Evolutionary conservation across 35 echinoderm and acorn worm genomes (phyloP).

Genomic region (Amphiura filiformis): DNA sequence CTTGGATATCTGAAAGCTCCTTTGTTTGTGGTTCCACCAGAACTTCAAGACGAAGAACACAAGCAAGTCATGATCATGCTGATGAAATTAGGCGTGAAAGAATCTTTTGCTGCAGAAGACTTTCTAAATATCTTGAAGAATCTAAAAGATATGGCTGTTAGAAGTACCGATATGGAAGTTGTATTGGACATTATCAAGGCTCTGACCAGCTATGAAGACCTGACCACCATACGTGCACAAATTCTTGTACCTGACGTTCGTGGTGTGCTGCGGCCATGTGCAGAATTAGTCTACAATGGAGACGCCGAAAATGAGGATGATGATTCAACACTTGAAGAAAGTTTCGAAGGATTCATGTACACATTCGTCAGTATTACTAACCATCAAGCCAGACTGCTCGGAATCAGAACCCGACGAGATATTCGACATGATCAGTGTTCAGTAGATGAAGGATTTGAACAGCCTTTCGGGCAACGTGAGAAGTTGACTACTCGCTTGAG

Average conservation of each 20-base stretch:
- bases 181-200: not conserved
- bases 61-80: not conserved
- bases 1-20: not conserved
- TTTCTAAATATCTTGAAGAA: not conserved
- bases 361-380: not conserved
- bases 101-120: not conserved
- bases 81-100: not conserved
- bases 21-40: not conserved
- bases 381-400: not conserved
- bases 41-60: not conserved
- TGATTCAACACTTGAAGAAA: not conserved
- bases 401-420: not conserved
- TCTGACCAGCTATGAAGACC: not conserved
- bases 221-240: not conserved
- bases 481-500: constrained; percentile 71
- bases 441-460: not conserved
- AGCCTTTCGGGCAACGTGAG: constrained; percentile 76
- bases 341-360: not conserved
- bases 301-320: not conserved
- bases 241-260: not conserved
- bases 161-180: not conserved
- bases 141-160: not conserved
- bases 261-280: not conserved
- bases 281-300: not conserved
- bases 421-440: not conserved